Conservation (phyloP, 2,113 vertebrate species). For the Tragulus kanchil region DNA sequence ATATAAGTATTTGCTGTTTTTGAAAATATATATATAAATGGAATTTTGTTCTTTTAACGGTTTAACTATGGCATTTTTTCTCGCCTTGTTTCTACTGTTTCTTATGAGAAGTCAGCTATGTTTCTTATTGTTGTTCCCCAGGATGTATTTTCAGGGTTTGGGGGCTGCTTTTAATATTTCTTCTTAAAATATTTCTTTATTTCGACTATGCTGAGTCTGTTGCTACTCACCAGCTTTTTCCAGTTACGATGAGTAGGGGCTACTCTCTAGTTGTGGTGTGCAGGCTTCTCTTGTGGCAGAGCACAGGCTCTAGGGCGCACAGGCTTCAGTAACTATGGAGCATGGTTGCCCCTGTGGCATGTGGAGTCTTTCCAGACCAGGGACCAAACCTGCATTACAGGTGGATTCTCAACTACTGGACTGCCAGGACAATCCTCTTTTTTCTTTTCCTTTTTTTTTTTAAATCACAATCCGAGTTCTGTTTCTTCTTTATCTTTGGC, state of each 20-base stretch:
- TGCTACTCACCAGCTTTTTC: accelerated
- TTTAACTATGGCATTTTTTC: constrained; percentile 9
- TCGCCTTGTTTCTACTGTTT: not conserved
- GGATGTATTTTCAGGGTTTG: not conserved
- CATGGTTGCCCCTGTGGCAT: not conserved
- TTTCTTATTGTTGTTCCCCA: not conserved
- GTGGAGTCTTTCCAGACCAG: not conserved
- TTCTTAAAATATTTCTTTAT: not conserved
- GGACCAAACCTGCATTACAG: not conserved
- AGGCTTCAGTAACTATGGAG: not conserved
- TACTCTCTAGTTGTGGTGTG: accelerated
- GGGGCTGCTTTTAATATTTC: not conserved
- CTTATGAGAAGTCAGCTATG: not conserved
- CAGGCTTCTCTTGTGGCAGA: not conserved
- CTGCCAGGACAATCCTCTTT: not conserved
- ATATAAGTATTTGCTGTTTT: constrained; percentile 1
- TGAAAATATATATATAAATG: not conserved
- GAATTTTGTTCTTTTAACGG: constrained; percentile 13
- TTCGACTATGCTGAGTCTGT: not conserved
- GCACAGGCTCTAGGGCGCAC: not conserved
- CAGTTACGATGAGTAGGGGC: not conserved
- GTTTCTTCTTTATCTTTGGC: no score
- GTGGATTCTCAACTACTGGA: not conserved
- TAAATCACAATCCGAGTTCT: no score
- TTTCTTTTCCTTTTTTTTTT: no score